Base-by-base conservation (phyloP, 2,888 invertebrate species). In the Melipona bicolor region DNA sequence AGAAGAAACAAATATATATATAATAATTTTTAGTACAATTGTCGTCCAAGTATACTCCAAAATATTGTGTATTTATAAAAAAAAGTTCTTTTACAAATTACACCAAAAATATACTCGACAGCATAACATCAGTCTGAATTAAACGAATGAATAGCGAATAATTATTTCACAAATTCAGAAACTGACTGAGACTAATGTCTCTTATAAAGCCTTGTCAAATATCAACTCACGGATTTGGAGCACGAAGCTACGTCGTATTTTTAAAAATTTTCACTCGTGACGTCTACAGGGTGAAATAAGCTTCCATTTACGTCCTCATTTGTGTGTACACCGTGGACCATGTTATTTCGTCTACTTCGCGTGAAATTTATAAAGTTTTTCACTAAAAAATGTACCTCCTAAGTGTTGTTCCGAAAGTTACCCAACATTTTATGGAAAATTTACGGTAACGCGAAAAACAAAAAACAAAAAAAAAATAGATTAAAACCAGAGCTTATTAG, bases 231-330 rank as follows among this genome's bases (percentile, higher is more conserved):
- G 77, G 73, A 84, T 85, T 84, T 79, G 52, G 77, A 5, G 43
- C 67, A 36, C 71, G 52, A 54, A 56, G 62, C 32, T 64, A 50
- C 52, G 43, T 36, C 70, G 59, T 54, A 49, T 75, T 69, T 75
- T 64, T 32, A 72, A 81, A 86, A 79, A 79, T 73, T 75, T 71
- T 80, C 27, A 27, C 17, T 6, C 49, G 79, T 43, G 43, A 82
- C 75, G 67, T 85, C 85, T 79, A 75, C 56, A 68, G 54, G 59
- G 61, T 49, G 43, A 61, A 79, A 77, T 83, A 74, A 77, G 32
- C 69, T 64, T 65, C 76, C 71, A 83, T 85, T 52, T 75, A 75
- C 32, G 71, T 62, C 61, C 85, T 62, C 72, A 67, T 81, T 85
- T 78, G 67, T 59, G 67, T 59, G 32, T 21, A 69, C 71, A 50